Evolutionary conservation across 2,113 vertebrate species (phyloP), one percentile per base, ranked within the genome.

Genomic region (Alligator sinensis): DNA sequence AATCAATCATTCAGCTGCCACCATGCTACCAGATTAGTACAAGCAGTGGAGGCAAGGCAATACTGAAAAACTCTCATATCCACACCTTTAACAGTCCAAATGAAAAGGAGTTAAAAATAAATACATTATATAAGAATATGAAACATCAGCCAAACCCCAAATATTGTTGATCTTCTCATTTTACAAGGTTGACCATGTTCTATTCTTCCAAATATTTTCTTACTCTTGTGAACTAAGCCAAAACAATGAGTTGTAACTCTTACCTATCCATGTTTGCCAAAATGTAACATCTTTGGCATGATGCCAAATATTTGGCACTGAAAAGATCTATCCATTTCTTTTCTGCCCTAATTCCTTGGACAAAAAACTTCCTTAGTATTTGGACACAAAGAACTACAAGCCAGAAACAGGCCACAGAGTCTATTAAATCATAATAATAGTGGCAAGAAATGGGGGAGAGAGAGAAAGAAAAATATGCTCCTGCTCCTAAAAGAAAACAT

Each of bases 61-160:
- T 25, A 34, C 63, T 92, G 24, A 85, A 88, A 89, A 96, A 95
- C 84, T 57, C 55, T 70, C 86, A 77, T 58, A 63, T 88, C 86
- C 11, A 75, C 11, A 24, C 21, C 70, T 24, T 24, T 47, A 72
- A 47, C 11, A 74, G 19, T 74, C 21, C 34, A 30, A 74, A n/a
- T 18, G 10, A 47, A 47, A 47, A 21, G 30, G 34, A 34, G 17
- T 19, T 22, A 70, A 58, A 61, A 14, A 17, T 18, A 57, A 77
- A 64, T 63, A 63, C 24, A 47, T 8, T 14, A 17, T 4, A 17
- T 89, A 58, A 59, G 38, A 22, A n/a, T 24, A 77, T 18, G 24
- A 59, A 66, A 22, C 47, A n/a, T 12, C 22, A 25, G 24, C 22
- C 17, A 77, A 83, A 54, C 30, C 19, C 70, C 57, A 72, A 70